Conservation (phyloP, 2,797 vertebrate genomes). For the Adelosebastes latens region DNA sequence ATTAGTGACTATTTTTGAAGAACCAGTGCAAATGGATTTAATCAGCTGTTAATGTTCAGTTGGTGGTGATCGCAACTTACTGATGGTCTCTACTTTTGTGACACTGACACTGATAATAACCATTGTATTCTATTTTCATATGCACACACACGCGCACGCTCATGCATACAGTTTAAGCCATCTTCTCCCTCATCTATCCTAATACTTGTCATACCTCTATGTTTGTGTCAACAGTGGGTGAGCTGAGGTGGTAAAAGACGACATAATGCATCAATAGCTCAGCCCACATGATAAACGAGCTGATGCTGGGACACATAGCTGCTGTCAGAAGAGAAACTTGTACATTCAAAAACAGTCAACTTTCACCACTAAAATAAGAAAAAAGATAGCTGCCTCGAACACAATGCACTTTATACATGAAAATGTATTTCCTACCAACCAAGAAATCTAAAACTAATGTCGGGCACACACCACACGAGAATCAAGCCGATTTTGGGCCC, state of each 20-base stretch:
- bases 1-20: background rate
- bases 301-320: conserved; percentile 8
- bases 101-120: background rate
- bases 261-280: conserved; percentile 33
- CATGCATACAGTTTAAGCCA: background rate
- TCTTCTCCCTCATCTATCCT: conserved; percentile 27
- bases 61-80: background rate
- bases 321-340: background rate
- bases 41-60: background rate
- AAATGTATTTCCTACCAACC: background rate
- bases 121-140: background rate
- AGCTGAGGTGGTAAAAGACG: conserved; percentile 46
- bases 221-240: conserved; percentile 18
- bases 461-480: too few relatives aligned
- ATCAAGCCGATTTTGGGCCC: too few relatives aligned
- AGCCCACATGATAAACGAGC: conserved; percentile 29
- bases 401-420: background rate
- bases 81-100: background rate
- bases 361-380: background rate
- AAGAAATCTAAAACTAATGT: background rate
- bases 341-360: background rate
- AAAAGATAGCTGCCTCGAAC: background rate
- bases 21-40: background rate
- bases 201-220: conserved; percentile 9
- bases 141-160: background rate